These are phyloP conservation scores for Macrobrachium nipponense DNA, from an alignment of 1,140 invertebrate species.

Conservation along the genomic window DNA sequence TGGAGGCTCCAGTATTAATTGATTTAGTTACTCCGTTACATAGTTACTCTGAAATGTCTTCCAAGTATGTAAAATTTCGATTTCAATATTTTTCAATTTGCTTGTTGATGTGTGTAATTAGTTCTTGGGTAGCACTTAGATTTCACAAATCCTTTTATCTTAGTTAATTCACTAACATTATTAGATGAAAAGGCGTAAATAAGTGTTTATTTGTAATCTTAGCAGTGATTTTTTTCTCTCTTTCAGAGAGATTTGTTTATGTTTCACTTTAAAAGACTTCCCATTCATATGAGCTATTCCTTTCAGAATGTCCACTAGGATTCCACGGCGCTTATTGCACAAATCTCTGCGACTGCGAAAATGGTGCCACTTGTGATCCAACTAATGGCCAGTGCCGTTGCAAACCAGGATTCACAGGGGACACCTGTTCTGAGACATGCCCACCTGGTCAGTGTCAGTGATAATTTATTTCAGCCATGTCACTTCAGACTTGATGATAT, in stretches of 20 bases:
- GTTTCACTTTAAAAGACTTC: background rate
- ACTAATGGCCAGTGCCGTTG: slow-evolving; percentile 83
- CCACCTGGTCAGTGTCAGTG: slow-evolving; percentile 68
- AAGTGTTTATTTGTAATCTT: too few species aligned
- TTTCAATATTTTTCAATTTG: too few species aligned
- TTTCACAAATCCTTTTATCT: too few species aligned
- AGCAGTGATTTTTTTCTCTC: slow-evolving; percentile 86
- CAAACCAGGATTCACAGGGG: slow-evolving; percentile 80
- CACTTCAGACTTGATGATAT: background rate
- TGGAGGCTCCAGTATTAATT: too few species aligned
- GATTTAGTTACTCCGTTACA: too few species aligned
- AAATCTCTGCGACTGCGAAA: slow-evolving; percentile 78
- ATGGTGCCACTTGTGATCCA: slow-evolving; percentile 80
- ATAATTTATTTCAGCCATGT: background rate
- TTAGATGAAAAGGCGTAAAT: too few species aligned
- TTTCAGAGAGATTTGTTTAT: slow-evolving; percentile 67
- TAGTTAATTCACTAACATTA: too few species aligned
- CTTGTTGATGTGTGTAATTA: too few species aligned
- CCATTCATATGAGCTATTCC: slow-evolving; percentile 43
- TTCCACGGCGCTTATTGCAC: slow-evolving; percentile 80
- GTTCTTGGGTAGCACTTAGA: too few species aligned
- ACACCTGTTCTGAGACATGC: slow-evolving; percentile 83
- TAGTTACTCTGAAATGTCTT: too few species aligned
- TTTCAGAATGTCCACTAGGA: slow-evolving; percentile 78
- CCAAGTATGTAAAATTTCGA: too few species aligned